Evolutionary conservation across 2,888 invertebrate genomes (phyloP).

Genomic region (Adela reaumurella): DNA sequence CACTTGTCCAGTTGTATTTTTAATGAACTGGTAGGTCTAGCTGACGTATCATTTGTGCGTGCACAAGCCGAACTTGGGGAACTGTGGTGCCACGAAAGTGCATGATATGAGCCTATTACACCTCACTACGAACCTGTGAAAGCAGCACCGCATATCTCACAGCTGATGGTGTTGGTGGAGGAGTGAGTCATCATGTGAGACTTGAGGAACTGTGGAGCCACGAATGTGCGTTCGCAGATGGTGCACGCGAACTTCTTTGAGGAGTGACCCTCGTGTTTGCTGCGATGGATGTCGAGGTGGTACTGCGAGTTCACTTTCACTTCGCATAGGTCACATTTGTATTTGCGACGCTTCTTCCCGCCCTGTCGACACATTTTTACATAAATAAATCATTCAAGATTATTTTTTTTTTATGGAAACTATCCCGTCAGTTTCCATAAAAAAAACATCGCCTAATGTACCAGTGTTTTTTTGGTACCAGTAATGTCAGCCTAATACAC

Average conservation of each 20-base stretch:
- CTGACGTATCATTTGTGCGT: constrained; percentile 43
- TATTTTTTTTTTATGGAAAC: no score
- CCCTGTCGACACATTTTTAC: constrained; percentile 15
- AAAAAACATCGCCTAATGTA: no score
- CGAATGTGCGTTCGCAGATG: constrained; percentile 44
- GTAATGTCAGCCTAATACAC: no score
- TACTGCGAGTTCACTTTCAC: constrained; percentile 50
- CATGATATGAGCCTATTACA: constrained; percentile 39
- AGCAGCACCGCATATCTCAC: constrained; percentile 42
- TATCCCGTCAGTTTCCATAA: no score
- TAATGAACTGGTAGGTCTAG: constrained; percentile 38
- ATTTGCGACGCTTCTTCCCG: constrained; percentile 41
- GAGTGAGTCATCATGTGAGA: constrained; percentile 51
- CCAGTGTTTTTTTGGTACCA: no score
- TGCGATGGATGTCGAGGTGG: constrained; percentile 43
- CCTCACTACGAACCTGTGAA: constrained; percentile 25
- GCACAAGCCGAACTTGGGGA: constrained; percentile 48
- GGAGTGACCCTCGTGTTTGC: constrained; percentile 40
- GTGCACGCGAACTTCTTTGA: constrained; percentile 45
- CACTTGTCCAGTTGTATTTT: no score
- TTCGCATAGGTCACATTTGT: constrained; percentile 45
- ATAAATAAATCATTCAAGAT: no score
- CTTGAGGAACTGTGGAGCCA: constrained; percentile 46
- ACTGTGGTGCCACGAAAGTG: constrained; percentile 46
- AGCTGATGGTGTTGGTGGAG: constrained; percentile 37